Evolutionary conservation across 2,113 vertebrate genomes (phyloP).

Genomic region (Dolichotis patagonum): DNA sequence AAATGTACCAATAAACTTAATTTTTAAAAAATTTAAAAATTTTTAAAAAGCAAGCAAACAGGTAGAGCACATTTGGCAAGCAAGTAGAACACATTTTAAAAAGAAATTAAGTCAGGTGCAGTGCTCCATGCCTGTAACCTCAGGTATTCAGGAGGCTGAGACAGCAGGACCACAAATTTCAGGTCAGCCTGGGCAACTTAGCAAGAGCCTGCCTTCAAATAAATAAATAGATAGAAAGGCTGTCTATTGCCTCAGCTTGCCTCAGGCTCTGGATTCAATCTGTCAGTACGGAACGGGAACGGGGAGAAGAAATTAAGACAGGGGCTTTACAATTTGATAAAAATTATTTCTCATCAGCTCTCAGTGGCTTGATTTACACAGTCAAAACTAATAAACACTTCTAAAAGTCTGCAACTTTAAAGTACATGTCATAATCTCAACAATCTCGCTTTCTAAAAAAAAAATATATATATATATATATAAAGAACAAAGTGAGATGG

Average conservation of each 20-base stretch:
- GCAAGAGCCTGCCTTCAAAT: background rate
- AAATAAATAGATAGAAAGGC: background rate
- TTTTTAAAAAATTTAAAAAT: no score
- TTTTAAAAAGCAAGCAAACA: no score
- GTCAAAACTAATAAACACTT: conserved; percentile 5
- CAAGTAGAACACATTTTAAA: background rate
- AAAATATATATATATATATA: no score
- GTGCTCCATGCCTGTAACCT: background rate
- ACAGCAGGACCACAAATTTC: background rate
- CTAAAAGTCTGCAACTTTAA: conserved; percentile 29
- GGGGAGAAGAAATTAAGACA: background rate
- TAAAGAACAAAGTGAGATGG: background rate
- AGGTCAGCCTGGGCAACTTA: background rate
- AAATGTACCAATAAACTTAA: no score
- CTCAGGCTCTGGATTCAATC: background rate
- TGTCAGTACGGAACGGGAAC: background rate
- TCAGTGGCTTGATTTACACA: background rate
- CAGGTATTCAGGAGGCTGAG: background rate
- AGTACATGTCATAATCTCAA: background rate
- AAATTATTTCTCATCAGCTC: background rate
- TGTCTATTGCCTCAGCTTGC: background rate
- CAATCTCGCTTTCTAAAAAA: background rate
- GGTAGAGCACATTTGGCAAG: background rate
- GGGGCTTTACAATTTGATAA: conserved; percentile 20
- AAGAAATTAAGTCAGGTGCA: background rate